Percentiles rank a stretch among this genome's conserved stretches.
Conservation (phyloP, 37 sponge, comb jelly and placozoan genomes). For the Spongilla lacustris region DNA sequence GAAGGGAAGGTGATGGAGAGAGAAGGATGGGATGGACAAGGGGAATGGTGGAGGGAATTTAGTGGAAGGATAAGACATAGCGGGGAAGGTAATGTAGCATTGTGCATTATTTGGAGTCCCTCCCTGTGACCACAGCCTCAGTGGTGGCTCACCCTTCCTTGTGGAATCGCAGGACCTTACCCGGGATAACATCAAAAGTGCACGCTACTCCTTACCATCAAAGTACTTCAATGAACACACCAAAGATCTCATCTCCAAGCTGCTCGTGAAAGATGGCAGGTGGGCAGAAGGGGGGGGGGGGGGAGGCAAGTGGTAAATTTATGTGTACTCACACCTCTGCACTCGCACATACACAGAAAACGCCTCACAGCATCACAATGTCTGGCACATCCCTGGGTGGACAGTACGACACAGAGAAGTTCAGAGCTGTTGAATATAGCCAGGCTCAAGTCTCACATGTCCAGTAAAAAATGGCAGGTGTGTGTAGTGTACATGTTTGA, state of each 20-base stretch:
- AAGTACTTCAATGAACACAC: slow-evolving; percentile 44
- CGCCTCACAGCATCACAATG: slow-evolving; percentile 18
- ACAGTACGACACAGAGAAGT: neutral
- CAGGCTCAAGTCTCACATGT: slow-evolving; percentile 24
- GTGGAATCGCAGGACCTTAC: slow-evolving; percentile 56
- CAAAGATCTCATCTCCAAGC: slow-evolving; percentile 44
- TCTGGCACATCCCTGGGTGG: slow-evolving; percentile 44
- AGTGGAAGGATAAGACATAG: neutral
- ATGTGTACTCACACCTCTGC: neutral
- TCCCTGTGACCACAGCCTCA: no score
- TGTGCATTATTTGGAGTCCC: neutral
- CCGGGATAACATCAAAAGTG: slow-evolving; percentile 56
- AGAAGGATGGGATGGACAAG: neutral
- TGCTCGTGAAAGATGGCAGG: slow-evolving; percentile 57
- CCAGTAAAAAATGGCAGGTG: slow-evolving; percentile 26
- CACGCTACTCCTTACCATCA: slow-evolving; percentile 26
- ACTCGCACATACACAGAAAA: slow-evolving; percentile 10
- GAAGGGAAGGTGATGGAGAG: neutral
- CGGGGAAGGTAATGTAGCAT: neutral
- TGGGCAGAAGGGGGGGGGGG: no score
- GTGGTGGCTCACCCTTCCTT: slow-evolving; percentile 69
- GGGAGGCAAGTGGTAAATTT: neutral
- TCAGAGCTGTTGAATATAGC: neutral
- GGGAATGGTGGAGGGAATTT: neutral
- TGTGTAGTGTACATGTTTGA: neutral